Evolutionary conservation across 2,888 invertebrate species (phyloP), one percentile per base, ranked within the genome.

Genomic region (Drosophila nr. perissopoda): DNA sequence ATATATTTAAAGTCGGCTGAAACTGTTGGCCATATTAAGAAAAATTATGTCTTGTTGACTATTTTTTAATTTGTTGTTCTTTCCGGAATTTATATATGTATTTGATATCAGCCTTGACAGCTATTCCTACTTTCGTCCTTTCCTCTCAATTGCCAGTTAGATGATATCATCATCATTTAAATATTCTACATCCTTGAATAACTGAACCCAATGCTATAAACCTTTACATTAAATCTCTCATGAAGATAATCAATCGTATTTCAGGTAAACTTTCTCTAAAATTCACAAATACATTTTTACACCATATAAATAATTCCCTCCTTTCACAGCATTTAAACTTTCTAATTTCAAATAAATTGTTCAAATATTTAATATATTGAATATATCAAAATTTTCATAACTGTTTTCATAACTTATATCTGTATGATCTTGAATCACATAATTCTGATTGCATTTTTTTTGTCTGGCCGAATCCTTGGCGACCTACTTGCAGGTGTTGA

Each of bases 41-140:
- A 45, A 45, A 21, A 13, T 21, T 0, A 42, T 13, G 0, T 21
- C 7, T 7, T 13, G 4, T 13, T 3, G 7, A 3, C 13, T 6
- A 16, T 21, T 6, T 21, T 21, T 45, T 4, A 2, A 21, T 21
- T 42, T 21, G 45, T 18, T 36, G 36, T 38, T 38, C 38, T 38
- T 38, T 18, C 18, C 21, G 13, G 2, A 21, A 7, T 13, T 45
- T 13, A 21, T 13, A 13, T 13, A 45, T 13, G 7, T 45, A 13
- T 45, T 45, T 21, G 21, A 21, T 13, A 1, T 34, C 34, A 13
- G 13, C 34, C 13, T 4, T 5, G 34, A 5, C 7, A 16, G 7
- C 36, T 18, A 40, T 40, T n/a, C 40, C 40, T 4, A 38, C 36
- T 7, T 36, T 36, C 18, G 2, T n/a, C 10, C 21, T 21, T 40